Base-by-base conservation (phyloP, 2,113 vertebrate genomes). In the Nematolebias whitei region DNA sequence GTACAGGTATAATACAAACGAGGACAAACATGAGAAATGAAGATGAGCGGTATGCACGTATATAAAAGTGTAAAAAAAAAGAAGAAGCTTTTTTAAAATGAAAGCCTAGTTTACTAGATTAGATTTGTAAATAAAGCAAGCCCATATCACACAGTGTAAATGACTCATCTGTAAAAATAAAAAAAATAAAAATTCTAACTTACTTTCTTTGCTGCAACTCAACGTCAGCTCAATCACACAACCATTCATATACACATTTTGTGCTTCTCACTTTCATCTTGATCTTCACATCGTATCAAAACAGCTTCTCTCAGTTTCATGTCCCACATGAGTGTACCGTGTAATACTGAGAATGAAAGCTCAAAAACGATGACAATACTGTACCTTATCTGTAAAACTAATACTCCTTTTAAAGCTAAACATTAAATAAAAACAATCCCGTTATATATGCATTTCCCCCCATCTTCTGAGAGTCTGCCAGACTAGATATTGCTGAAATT, bases 1-100 rank as follows among this genome's bases (percentile, higher is more conserved):
- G 70, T 62, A 85, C 77, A 80, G 73, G 75, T 85, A 86, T 81
- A 81, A 82, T 85, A 89, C 79, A 89, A 82, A 88, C 76, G 44
- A 60, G 32, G 63, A 88, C 68, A 80, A 68, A 66, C 49, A 48
- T 75, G 65, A 79, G 54, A 76, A 69, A 82, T 75, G 63, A 71
- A 85, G 23, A 68, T 62, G 63, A 77, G 68, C 77, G 32, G 5
- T 39, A 39, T 55, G 32, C 11, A 73, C 77, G 15, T 81, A 85
- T 85, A 85, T 47, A 84, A 86, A 78, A 79, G 68, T 79, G 71
- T 71, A 74, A 84, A 85, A 80, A 84, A 72, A 74, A 61, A 69
- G 56, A 71, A 71, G 7, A 29, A 29, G 26, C 26, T 29, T 73
- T 72, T 35, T 35, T 8, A 40, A 70, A 76, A 80, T 32, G 70